Evolutionary conservation across 2,797 vertebrate species (phyloP).

Genomic region (Octomys mimax): DNA sequence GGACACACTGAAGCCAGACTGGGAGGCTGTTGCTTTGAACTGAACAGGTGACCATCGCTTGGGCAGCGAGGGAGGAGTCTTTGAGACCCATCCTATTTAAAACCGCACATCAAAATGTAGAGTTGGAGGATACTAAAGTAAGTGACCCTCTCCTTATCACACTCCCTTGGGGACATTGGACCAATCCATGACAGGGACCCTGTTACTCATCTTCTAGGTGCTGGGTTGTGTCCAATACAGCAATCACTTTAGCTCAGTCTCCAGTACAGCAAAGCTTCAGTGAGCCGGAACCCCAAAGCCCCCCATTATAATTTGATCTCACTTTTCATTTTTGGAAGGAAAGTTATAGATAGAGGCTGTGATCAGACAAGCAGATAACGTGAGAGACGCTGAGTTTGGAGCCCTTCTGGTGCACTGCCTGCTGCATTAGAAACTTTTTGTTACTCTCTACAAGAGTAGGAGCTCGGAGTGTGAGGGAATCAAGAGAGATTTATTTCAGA

Average conservation of each 20-base stretch:
- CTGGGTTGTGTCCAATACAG: no score
- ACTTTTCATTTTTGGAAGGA: conserved; percentile 58
- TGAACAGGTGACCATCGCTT: conserved; percentile 37
- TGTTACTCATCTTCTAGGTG: no score
- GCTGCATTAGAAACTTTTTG: conserved; percentile 19
- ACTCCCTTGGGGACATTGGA: no score
- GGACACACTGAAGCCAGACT: conserved; percentile 28
- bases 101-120: conserved; percentile 13
- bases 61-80: background rate
- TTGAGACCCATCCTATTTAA: conserved; percentile 41
- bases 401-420: background rate
- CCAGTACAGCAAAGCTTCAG: conserved; percentile 8
- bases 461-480: conserved; percentile 29
- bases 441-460: conserved; percentile 42
- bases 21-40: conserved; percentile 22
- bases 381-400: background rate
- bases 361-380: conserved; percentile 2
- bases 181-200: no score
- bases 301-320: conserved; percentile 57
- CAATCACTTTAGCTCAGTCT: background rate
- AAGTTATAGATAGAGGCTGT: background rate
- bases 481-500: conserved; percentile 58
- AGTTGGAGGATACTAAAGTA: conserved; percentile 1
- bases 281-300: conserved; percentile 10
- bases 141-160: background rate